Conservation (phyloP, 2,113 vertebrate species). For the Semnornis frantzii region DNA sequence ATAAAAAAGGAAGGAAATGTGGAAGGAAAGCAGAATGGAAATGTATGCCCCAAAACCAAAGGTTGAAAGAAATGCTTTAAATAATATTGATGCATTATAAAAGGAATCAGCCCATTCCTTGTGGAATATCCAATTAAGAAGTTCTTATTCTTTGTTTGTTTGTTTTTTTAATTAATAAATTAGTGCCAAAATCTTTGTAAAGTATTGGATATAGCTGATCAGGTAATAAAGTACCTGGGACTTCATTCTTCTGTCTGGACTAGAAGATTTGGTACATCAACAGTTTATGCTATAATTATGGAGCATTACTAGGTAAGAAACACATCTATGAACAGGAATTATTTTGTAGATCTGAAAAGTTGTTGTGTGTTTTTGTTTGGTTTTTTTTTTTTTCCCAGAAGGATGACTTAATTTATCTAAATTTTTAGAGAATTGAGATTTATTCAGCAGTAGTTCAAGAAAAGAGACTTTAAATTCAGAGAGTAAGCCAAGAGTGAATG, state of each 20-base stretch:
- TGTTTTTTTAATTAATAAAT: neutral
- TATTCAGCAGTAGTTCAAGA: neutral
- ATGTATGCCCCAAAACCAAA: neutral
- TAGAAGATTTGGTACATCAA: neutral
- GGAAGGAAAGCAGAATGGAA: neutral
- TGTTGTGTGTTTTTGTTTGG: too few relatives aligned
- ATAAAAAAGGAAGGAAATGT: neutral
- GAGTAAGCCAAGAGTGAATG: neutral
- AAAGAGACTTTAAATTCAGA: neutral
- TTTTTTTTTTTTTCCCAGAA: neutral
- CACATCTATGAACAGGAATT: neutral
- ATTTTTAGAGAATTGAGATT: neutral
- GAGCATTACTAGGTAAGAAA: neutral
- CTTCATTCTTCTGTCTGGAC: conserved; percentile 13
- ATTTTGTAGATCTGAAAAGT: neutral
- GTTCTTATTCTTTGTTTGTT: neutral
- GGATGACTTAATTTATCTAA: neutral
- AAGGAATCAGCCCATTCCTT: conserved; percentile 8
- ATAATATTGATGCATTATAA: conserved; percentile 32
- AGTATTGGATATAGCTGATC: conserved; percentile 17
- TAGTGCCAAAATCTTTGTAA: conserved; percentile 46
- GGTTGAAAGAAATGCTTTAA: conserved; percentile 25
- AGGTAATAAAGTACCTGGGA: conserved; percentile 44
- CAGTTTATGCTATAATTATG: neutral
- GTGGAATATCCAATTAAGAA: neutral